Conservation (phyloP, 2,888 invertebrate species). For the Cryptus viduatorius region DNA sequence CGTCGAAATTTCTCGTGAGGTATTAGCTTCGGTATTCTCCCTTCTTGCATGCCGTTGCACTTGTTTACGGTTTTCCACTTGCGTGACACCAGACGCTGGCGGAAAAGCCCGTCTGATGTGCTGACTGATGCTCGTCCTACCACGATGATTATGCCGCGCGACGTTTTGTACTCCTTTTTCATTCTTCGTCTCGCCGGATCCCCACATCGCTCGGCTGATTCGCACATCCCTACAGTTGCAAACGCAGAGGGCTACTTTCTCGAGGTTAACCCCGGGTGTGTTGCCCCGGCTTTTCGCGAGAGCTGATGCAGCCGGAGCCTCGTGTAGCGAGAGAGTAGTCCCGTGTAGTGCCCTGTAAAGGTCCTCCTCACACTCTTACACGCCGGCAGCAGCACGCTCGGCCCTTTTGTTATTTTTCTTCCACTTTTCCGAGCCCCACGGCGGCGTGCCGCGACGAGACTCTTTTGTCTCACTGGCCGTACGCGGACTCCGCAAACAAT, state of each 20-base stretch:
- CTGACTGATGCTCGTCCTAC: conserved; percentile 38
- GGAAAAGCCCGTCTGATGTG: conserved; percentile 45
- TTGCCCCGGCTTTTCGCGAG: conserved; percentile 33
- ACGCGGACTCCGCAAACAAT: conserved; percentile 58
- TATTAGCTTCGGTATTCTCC: conserved; percentile 35
- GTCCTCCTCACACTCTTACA: conserved; percentile 8
- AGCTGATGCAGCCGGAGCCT: conserved; percentile 48
- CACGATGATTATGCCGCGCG: conserved; percentile 60
- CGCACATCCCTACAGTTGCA: not conserved
- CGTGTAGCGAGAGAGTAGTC: conserved; percentile 13
- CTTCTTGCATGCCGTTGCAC: conserved; percentile 68
- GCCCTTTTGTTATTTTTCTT: conserved; percentile 69
- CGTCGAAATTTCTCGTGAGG: conserved; percentile 38
- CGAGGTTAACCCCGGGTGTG: conserved; percentile 60
- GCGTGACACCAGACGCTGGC: conserved; percentile 74
- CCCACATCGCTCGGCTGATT: conserved; percentile 5
- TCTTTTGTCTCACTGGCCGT: conserved; percentile 59
- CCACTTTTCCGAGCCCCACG: conserved; percentile 46
- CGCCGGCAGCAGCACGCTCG: conserved; percentile 40
- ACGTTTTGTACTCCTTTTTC: conserved; percentile 55
- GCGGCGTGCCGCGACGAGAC: conserved; percentile 49
- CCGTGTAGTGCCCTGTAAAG: not conserved
- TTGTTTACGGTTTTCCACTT: conserved; percentile 75
- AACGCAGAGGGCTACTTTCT: conserved; percentile 49
- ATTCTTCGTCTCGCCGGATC: conserved; percentile 51